Evolutionary conservation across 2,888 invertebrate species (phyloP).

Genomic region (Lampropteryx suffumata): DNA sequence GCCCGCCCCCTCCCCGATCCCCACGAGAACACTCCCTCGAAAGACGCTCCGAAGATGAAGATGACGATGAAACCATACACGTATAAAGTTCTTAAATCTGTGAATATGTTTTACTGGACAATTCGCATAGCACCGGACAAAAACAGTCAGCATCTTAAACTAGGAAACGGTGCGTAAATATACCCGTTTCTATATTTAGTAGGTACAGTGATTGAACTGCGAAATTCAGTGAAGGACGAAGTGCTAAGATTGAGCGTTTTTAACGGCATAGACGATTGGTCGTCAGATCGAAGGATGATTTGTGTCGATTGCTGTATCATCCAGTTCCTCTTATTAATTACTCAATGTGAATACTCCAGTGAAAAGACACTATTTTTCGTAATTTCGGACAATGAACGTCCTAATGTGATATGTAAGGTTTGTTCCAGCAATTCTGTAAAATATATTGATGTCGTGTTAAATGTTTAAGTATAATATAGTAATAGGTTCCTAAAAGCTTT

Average conservation of each 20-base stretch:
- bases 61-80: slow-evolving; percentile 85
- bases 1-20: slow-evolving; percentile 79
- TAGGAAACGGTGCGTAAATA: background rate
- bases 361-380: slow-evolving; percentile 25
- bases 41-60: slow-evolving; percentile 77
- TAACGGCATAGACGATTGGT: background rate
- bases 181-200: no score
- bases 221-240: slow-evolving; percentile 9
- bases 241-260: slow-evolving; percentile 1
- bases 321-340: slow-evolving; percentile 5
- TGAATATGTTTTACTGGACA: slow-evolving; percentile 24
- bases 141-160: background rate
- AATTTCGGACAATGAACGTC: slow-evolving; percentile 54
- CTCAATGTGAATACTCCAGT: slow-evolving; percentile 28
- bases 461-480: slow-evolving; percentile 53
- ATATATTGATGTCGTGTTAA: slow-evolving; percentile 75
- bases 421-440: slow-evolving; percentile 63
- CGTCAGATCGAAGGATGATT: background rate
- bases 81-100: slow-evolving; percentile 64
- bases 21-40: slow-evolving; percentile 67
- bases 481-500: slow-evolving; percentile 53
- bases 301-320: background rate
- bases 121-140: no score
- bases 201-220: background rate
- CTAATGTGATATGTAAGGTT: slow-evolving; percentile 79